Evolutionary conservation across 2,113 vertebrate species (phyloP).

Genomic region (Aythya baeri): DNA sequence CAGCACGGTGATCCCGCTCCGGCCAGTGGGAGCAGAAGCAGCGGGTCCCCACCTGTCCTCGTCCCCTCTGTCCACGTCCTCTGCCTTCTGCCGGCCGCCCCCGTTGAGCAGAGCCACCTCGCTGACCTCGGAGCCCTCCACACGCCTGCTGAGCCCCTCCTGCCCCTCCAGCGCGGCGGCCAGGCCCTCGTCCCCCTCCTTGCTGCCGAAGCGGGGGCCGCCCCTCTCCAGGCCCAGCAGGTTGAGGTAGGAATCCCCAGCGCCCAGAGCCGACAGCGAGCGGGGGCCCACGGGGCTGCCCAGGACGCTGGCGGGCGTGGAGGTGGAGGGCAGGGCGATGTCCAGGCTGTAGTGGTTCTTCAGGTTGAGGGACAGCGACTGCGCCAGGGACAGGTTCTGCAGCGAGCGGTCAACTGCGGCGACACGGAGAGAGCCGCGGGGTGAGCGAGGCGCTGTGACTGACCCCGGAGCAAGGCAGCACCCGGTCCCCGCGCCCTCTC

Average conservation of each 20-base stretch:
- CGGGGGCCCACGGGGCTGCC: constrained; percentile 44
- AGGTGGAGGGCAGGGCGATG: constrained; percentile 79
- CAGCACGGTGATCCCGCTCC: fast-evolving
- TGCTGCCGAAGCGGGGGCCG: neutral
- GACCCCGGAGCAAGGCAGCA: neutral
- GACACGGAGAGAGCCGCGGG: neutral
- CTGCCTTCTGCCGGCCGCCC: constrained; percentile 33
- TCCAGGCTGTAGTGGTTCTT: constrained; percentile 84
- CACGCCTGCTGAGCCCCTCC: constrained; percentile 42
- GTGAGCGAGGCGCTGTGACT: fast-evolving
- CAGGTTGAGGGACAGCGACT: constrained; percentile 82
- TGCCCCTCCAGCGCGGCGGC: neutral
- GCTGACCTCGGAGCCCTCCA: constrained; percentile 61
- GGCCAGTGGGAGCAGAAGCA: fast-evolving
- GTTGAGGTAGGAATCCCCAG: constrained; percentile 83
- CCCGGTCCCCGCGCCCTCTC: neutral
- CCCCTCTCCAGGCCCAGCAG: constrained; percentile 78
- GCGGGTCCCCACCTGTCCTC: constrained; percentile 80
- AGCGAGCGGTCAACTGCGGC: constrained; percentile 72
- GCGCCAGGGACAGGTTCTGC: constrained; percentile 70
- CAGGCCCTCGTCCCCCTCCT: constrained; percentile 10
- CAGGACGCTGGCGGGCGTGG: constrained; percentile 75
- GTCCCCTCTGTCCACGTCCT: constrained; percentile 35
- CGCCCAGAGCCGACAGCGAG: constrained; percentile 39
- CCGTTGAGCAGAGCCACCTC: neutral